Evolutionary conservation across 2,888 invertebrate species (phyloP).

Genomic region (Lasioglossum villosulum): DNA sequence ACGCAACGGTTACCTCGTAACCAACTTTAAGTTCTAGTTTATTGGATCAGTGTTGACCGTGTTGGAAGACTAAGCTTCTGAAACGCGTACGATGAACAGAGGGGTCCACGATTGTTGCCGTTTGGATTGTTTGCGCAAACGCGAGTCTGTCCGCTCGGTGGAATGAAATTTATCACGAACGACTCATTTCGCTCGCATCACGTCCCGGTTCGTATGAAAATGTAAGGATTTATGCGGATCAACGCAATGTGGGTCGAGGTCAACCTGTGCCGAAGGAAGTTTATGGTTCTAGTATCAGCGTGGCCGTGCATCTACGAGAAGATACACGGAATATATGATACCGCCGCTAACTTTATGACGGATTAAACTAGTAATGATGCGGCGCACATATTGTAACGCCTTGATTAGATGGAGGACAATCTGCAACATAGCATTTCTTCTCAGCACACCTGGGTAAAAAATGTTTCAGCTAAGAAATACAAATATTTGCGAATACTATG

Average conservation of each 20-base stretch:
- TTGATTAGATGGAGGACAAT: not conserved
- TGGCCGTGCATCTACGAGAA: not conserved
- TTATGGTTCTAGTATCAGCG: slow-evolving; percentile 4
- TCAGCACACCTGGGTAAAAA: too few species aligned
- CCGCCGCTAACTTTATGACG: not conserved
- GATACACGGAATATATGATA: not conserved
- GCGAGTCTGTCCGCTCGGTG: not conserved
- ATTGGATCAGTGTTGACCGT: slow-evolving; percentile 56
- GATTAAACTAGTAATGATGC: slow-evolving; percentile 5
- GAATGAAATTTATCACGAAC: slow-evolving; percentile 24
- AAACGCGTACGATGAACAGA: slow-evolving; percentile 25
- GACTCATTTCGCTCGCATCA: slow-evolving; percentile 7
- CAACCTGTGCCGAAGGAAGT: slow-evolving; percentile 4
- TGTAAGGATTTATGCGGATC: slow-evolving; percentile 23
- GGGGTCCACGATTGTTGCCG: slow-evolving; percentile 20
- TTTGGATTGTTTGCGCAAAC: not conserved
- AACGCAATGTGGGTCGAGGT: not conserved
- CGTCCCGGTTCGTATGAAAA: slow-evolving; percentile 4
- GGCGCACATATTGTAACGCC: not conserved
- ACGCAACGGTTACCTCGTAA: slow-evolving; percentile 37
- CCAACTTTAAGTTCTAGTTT: slow-evolving; percentile 66
- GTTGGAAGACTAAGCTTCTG: slow-evolving; percentile 48
- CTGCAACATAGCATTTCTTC: not conserved
- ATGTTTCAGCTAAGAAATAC: too few species aligned
- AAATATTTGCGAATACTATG: too few species aligned